These are phyloP conservation scores for Aviceda subcristata DNA, from an alignment of 2,113 vertebrate genomes.

Conservation along the genomic window DNA sequence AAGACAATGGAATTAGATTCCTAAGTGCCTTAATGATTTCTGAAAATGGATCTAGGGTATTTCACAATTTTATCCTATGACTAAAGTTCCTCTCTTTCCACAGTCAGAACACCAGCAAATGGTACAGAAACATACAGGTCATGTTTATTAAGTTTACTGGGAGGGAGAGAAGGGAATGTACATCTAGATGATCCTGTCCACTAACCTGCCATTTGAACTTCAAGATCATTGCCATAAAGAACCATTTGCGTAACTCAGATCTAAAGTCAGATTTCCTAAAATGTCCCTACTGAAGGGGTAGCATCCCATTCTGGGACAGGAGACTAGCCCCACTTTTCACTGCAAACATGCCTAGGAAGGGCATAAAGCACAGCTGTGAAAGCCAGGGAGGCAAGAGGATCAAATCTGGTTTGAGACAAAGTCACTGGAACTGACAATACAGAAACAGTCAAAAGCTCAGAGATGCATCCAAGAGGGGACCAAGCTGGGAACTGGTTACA, in stretches of 20 bases:
- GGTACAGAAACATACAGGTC: neutral
- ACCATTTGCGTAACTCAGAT: neutral
- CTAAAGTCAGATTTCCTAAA: neutral
- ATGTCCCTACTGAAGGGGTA: neutral
- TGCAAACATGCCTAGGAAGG: neutral
- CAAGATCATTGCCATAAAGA: neutral
- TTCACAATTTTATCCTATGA: neutral
- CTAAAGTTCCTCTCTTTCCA: neutral
- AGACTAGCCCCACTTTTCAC: neutral
- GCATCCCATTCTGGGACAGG: neutral
- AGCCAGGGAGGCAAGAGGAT: neutral
- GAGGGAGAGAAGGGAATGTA: neutral
- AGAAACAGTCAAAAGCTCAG: neutral
- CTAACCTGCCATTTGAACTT: neutral
- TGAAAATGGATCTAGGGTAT: neutral
- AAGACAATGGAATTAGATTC: neutral
- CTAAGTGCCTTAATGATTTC: neutral
- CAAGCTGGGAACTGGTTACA: neutral
- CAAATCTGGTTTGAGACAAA: neutral
- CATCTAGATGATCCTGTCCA: neutral
- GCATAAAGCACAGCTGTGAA: neutral
- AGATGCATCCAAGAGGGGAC: neutral
- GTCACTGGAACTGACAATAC: neutral
- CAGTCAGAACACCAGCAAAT: neutral
- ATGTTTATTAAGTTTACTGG: neutral